Percentiles rank a stretch among this genome's conserved stretches.
phyloP scores from a whole-genome alignment of 2,113 vertebrate species.

The Asarcornis scutulata region DNA sequence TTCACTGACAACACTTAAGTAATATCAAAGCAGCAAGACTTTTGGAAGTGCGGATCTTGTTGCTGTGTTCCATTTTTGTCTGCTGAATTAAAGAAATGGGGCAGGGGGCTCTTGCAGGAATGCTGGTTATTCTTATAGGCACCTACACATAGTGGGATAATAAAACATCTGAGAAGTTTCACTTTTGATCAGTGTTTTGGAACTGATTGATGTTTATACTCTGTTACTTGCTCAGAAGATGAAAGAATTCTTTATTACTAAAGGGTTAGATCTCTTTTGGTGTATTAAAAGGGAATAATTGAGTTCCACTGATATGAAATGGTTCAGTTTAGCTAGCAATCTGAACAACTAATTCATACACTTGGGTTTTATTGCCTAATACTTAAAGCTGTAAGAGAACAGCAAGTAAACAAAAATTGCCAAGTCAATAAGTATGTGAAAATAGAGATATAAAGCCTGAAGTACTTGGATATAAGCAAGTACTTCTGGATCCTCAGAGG shows the following conservation, averaged over 20 bases:
- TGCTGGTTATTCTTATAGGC: not conserved
- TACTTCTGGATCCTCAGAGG: not conserved
- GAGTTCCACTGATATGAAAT: not conserved
- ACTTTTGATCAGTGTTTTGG: not conserved
- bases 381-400: not conserved
- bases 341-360: not conserved
- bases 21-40: not conserved
- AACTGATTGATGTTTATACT: not conserved
- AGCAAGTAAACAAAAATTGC: not conserved
- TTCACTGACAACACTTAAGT: not conserved
- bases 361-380: not conserved
- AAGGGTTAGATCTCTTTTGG: not conserved
- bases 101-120: not conserved
- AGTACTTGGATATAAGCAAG: not conserved
- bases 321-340: not conserved
- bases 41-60: not conserved
- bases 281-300: conserved; percentile 1
- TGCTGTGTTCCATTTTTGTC: not conserved
- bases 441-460: not conserved
- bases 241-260: conserved; percentile 12
- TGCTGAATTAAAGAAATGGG: not conserved
- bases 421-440: not conserved
- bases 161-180: not conserved
- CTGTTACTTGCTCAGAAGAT: not conserved
- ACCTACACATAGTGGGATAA: not conserved